phyloP scores from a whole-genome alignment of 2,888 invertebrate genomes.

The Polyommatus icarus region DNA sequence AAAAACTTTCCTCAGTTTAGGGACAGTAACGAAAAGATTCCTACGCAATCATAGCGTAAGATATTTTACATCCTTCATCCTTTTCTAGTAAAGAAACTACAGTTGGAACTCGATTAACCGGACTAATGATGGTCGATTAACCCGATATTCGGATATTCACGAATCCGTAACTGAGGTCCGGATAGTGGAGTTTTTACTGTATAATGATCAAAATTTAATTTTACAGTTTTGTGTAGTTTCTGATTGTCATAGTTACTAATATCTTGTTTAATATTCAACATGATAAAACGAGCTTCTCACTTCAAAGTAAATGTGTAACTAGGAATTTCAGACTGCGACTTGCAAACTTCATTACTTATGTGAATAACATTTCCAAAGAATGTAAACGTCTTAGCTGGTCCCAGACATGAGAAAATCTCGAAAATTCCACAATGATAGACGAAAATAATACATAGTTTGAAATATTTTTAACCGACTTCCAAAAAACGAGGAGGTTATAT shows the following conservation, averaged over 20 bases:
- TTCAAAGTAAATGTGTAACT: conserved; percentile 18
- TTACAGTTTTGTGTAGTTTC: not conserved
- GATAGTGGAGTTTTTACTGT: too few relatives aligned
- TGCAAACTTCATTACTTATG: conserved; percentile 19
- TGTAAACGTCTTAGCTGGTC: conserved; percentile 11
- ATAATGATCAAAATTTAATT: not conserved
- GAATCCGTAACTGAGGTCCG: too few relatives aligned
- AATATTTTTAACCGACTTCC: too few relatives aligned
- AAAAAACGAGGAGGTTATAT: too few relatives aligned
- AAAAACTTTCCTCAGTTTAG: too few relatives aligned
- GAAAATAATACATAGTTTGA: not conserved
- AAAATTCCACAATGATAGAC: not conserved
- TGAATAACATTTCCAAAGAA: conserved; percentile 20
- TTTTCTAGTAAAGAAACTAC: too few relatives aligned
- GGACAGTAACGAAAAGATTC: too few relatives aligned
- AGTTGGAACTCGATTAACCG: too few relatives aligned
- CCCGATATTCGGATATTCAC: too few relatives aligned
- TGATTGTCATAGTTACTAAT: not conserved
- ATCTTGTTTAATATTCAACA: not conserved
- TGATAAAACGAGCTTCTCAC: not conserved
- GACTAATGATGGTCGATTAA: too few relatives aligned
- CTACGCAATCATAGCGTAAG: too few relatives aligned
- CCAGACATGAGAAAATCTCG: conserved; percentile 11
- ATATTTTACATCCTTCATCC: too few relatives aligned
- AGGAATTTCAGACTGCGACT: conserved; percentile 14